Evolutionary conservation across 2,113 vertebrate genomes (phyloP), one percentile per base, ranked within the genome.

Genomic region (Semicossyphus pulcher): DNA sequence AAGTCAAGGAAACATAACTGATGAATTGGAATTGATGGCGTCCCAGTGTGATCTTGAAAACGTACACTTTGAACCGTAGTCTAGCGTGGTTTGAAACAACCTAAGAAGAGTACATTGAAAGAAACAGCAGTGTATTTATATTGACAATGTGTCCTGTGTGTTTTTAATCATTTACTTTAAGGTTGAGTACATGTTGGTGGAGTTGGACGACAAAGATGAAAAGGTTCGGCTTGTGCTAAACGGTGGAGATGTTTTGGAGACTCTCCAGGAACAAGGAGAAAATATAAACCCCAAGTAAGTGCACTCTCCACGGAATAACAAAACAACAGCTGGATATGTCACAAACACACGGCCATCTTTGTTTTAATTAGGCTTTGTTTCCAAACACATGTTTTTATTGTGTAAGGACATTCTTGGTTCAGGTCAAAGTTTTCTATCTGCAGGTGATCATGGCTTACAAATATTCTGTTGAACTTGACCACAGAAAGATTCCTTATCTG

Each of bases 151-250:
- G 26, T 31, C 8, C 34, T 2, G 7, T 78, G 67, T 1, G 6
- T 63, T 62, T 78, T 16, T 1, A 37, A 26, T 20, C 1, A 3
- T 72, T 83, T 80, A 68, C 76, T 39, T 88, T 54, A 25, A 99
- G 98, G 97, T 99, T 57, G 98, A 99, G 71, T 99, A 99, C 89
- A 99, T 99, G 96, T 82, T 99, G 84, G 92, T 98, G 56, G 95
- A 96, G 63, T 94, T 99, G 79, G 96, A 99, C 76, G 95, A 96
- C 62, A 94, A 95, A 71, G 91, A 95, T 53, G 95, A 97, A 83
- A 99, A 94, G 88, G 98, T 95, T 15, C 93, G 87, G 1, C 89
- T 99, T 57, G 52, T 93, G 42, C 91, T 99, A 70, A 94, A 92
- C 0, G 95, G 95, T 59, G 93, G 91, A 64, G 93, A 96, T 9